These are phyloP conservation scores for Caenorhabditis sp. DNA, from an alignment of 2,888 invertebrate species.

Conservation along the genomic window DNA sequence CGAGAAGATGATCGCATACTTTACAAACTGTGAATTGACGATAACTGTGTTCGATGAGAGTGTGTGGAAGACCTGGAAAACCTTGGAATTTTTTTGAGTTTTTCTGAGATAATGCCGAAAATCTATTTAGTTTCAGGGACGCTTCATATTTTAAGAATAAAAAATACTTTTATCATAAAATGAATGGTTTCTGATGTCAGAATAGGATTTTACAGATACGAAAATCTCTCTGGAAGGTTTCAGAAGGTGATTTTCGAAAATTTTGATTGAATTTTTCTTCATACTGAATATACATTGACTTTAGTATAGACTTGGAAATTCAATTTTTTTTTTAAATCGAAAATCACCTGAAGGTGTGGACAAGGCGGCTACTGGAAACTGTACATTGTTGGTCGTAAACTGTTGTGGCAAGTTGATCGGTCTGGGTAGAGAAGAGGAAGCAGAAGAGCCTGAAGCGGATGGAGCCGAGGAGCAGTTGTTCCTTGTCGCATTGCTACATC, in stretches of 20 bases:
- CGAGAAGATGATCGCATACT: conserved; percentile 69
- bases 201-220: too few species aligned
- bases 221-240: too few species aligned
- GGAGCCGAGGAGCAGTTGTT: conserved; percentile 63
- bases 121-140: too few species aligned
- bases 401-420: conserved; percentile 10
- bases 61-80: conserved; percentile 65
- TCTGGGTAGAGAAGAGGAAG: not conserved
- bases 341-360: conserved; percentile 30
- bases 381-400: not conserved
- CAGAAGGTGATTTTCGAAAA: too few species aligned
- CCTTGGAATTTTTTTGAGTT: not conserved
- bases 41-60: conserved; percentile 70
- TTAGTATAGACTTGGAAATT: too few species aligned
- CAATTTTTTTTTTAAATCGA: not conserved
- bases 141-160: too few species aligned
- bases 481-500: conserved; percentile 66
- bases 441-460: not conserved
- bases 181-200: too few species aligned
- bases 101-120: too few species aligned
- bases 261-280: too few species aligned
- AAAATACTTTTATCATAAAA: too few species aligned
- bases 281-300: too few species aligned
- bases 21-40: conserved; percentile 71
- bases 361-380: conserved; percentile 23